Base-by-base conservation (phyloP, 2,888 invertebrate species). In the Ellobium chinense region DNA sequence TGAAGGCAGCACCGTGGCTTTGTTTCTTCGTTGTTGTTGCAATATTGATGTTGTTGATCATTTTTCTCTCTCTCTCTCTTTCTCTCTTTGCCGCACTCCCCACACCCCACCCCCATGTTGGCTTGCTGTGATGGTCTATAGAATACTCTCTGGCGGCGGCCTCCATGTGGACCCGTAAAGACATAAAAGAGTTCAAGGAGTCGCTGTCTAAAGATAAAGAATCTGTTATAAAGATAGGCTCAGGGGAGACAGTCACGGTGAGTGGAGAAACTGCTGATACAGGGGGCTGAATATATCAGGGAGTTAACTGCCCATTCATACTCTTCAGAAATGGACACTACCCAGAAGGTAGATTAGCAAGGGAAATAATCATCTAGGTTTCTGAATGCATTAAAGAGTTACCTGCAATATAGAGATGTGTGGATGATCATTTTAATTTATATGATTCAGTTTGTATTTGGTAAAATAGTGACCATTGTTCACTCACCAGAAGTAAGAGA, bases 181-280 rank as follows among this genome's bases (percentile, higher is more conserved):
- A 98, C 86, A 95, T 99, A 54, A 95, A 95, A 58, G 96, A 96
- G 89, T 99, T 99, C 94, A 99, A 99, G 93, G 96, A 96, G 83
- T 95, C 96, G 0, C 97, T 99, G 14, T 94, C 95, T 62, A 95
- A 95, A 84, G 93, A 93, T 87, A 96, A 96, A n/a, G 97, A 99
- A 92, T 97, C 99, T 21, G 95, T 97, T 36, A 96, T 99, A 83
- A 96, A 97, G 91, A 97, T 99, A 75, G 98, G 98, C 0, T 99
- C 99, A 92, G 99, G 99, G 1, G 99, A 99, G 94, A 98, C 97
- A 0, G 97, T 99, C 39, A 99, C 99, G 60, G 97, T 99, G 87
- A 93, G 93, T 92, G 37, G 69, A 31, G 9, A 7, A 60, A 60
- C 5, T 60, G 9, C 60, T 60, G n/a, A 60, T n/a, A n/a, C n/a